phyloP scores from a whole-genome alignment of 2,888 invertebrate genomes.

The Dichetophora obliterata region DNA sequence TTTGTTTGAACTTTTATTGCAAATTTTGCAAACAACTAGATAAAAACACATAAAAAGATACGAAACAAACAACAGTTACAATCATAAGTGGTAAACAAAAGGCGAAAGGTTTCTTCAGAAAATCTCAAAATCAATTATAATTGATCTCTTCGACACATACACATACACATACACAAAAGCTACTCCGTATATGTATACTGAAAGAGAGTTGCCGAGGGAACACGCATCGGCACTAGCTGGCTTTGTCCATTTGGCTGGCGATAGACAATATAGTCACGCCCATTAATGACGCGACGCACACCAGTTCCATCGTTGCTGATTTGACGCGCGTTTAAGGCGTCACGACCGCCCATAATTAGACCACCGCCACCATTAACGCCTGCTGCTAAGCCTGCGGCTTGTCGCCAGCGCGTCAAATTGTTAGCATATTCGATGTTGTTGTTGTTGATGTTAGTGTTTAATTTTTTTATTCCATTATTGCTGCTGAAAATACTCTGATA shows the following conservation, averaged over 20 bases:
- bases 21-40: neutral
- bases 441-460: neutral
- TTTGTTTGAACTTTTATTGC: no score
- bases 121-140: neutral
- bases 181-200: constrained; percentile 72
- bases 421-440: neutral
- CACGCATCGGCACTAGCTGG: constrained; percentile 80
- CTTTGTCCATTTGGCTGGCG: constrained; percentile 75
- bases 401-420: constrained; percentile 51
- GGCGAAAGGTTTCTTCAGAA: neutral
- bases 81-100: neutral
- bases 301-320: constrained; percentile 55
- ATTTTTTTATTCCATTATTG: constrained; percentile 32
- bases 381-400: constrained; percentile 33
- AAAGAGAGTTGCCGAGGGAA: constrained; percentile 84
- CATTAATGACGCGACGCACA: constrained; percentile 77
- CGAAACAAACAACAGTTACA: neutral
- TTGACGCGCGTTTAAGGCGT: no score
- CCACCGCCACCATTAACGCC: constrained; percentile 41
- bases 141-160: neutral
- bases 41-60: neutral
- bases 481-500: constrained; percentile 72
- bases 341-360: no score
- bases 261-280: constrained; percentile 81
- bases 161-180: neutral